Evolutionary conservation across 2,797 vertebrate species (phyloP).

Genomic region (Scarus forsteni): DNA sequence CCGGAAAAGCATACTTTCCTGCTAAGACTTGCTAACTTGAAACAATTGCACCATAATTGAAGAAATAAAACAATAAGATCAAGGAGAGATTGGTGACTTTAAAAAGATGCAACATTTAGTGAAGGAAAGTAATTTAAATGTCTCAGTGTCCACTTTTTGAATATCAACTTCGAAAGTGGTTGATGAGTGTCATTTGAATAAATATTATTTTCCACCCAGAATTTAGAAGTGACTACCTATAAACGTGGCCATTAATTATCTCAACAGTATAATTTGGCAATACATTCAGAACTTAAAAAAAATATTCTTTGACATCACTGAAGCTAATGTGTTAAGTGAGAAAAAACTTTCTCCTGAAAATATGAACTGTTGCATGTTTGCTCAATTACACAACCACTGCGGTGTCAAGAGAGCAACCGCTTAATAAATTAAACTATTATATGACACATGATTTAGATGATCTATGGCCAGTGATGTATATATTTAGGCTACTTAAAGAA

Average conservation of each 20-base stretch:
- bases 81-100: not conserved
- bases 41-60: not conserved
- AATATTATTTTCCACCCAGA: conserved; percentile 31
- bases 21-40: conserved; percentile 1
- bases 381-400: not conserved
- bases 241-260: conserved; percentile 80
- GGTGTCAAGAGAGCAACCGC: not conserved
- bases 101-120: too few relatives aligned
- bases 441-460: not conserved
- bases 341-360: not conserved
- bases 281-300: conserved; percentile 28
- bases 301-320: conserved; percentile 23
- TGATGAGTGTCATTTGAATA: conserved; percentile 55
- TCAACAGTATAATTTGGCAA: conserved; percentile 71
- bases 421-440: not conserved
- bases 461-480: not conserved
- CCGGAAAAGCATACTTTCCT: conserved; percentile 2
- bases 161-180: conserved; percentile 6
- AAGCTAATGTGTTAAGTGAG: not conserved
- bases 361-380: not conserved
- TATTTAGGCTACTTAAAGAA: not conserved
- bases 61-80: not conserved
- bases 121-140: not conserved
- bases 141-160: conserved; percentile 61
- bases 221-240: conserved; percentile 67